Evolutionary conservation across 1,140 invertebrate species (phyloP), one percentile per base, ranked within the genome.

Genomic region (Aphaenogaster rudis): DNA sequence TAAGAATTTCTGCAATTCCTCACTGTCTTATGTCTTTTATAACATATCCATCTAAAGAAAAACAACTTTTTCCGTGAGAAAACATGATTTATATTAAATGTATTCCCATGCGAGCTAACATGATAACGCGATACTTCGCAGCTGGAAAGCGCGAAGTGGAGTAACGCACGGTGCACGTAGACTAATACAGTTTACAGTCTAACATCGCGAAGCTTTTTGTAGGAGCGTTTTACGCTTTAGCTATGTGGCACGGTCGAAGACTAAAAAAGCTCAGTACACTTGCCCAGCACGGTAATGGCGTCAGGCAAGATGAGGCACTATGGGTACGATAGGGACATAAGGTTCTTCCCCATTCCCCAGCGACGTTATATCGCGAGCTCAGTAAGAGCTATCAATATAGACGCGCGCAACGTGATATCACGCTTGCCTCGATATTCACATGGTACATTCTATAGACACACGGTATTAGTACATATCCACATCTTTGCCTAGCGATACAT

Each of bases 341-440:
- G 42, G 21, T 82, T 74, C 42, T 74, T 28, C 67, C 67, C 45
- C 67, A 28, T 82, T 84, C 59, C n/a, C 66, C 54, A 84, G 28
- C 69, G n/a, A 39, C 50, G 36, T 57, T 81, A 57, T 45, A 81
- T 36, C 79, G 52, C 50, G 28, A 61, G 28, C 54, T 61, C 66
- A 11, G 48, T 76, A 84, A 84, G 71, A 84, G 67, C 52, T 84
- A 71, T 76, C 80, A 57, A 84, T 84, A 76, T 50, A 76, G 54
- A 63, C 48, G 48, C 36, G 11, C 54, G 39, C 17, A 50, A 21
- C 28, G 39, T 50, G 42, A 84, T 61, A 59, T 76, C 15, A 33
- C 21, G 21, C 63, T 39, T 69, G 13, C 36, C 66, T 69, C 54
- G 39, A 36, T 13, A 15, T 74, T 74, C 42, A 33, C 28, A 39